Percentiles rank a stretch among this genome's conserved stretches.
Evolutionary conservation across 2,888 invertebrate genomes (phyloP).

Genomic region (Alloplasta piceator): DNA sequence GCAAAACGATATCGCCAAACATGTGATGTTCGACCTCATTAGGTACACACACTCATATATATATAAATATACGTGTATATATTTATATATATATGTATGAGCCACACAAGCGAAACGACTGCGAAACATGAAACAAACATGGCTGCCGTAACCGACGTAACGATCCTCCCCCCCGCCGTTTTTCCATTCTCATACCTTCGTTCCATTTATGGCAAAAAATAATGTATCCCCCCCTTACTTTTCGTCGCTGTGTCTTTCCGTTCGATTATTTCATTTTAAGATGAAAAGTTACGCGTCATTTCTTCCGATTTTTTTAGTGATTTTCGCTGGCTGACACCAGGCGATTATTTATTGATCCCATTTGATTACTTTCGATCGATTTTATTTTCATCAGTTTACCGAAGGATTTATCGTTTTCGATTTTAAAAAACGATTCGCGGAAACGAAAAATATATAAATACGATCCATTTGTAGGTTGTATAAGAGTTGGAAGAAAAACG

Average conservation of each 20-base stretch:
- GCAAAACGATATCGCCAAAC: conserved; percentile 26
- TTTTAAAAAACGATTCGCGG: too few relatives aligned
- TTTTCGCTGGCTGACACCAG: not conserved
- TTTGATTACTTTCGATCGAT: not conserved
- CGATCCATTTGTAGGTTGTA: too few relatives aligned
- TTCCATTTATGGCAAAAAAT: too few relatives aligned
- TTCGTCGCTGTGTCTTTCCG: not conserved
- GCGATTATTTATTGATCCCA: too few relatives aligned
- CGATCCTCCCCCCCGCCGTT: conserved; percentile 1
- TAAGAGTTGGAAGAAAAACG: not conserved
- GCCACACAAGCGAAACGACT: conserved; percentile 33
- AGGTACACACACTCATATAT: too few relatives aligned
- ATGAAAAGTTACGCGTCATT: not conserved
- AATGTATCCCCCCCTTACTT: not conserved
- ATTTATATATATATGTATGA: not conserved
- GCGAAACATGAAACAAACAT: conserved; percentile 50
- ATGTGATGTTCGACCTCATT: conserved; percentile 10
- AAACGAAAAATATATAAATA: not conserved
- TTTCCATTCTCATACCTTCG: too few relatives aligned
- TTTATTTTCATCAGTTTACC: not conserved
- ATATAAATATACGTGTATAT: conserved; percentile 16
- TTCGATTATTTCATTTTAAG: not conserved
- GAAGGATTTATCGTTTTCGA: too few relatives aligned
- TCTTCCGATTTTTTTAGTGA: not conserved
- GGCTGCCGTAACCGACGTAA: conserved; percentile 51